These are phyloP conservation scores for Gymnocheta viridis DNA, from an alignment of 2,888 invertebrate genomes.

Conservation along the genomic window DNA sequence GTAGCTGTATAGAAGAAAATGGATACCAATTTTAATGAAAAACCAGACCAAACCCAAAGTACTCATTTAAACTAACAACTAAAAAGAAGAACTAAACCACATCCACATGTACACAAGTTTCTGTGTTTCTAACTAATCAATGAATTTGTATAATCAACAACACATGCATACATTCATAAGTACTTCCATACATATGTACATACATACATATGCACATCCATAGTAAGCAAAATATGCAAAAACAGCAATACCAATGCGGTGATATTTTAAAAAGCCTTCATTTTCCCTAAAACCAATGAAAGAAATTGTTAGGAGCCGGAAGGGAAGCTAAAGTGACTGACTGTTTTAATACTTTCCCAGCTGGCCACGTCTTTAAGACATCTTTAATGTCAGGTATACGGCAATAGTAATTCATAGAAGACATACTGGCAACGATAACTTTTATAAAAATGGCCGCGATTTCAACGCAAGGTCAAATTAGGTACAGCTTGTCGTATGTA, in stretches of 20 bases:
- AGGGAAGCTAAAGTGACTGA: background rate
- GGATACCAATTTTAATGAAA: background rate
- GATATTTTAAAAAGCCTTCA: background rate
- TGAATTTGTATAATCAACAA: constrained; percentile 16
- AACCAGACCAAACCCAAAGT: background rate
- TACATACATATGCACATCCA: background rate
- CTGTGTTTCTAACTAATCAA: constrained; percentile 29
- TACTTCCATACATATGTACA: background rate
- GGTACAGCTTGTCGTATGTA: too few species aligned
- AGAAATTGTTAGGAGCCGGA: background rate
- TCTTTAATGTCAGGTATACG: too few species aligned
- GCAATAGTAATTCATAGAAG: too few species aligned
- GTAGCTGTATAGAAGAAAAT: background rate
- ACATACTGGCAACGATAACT: too few species aligned
- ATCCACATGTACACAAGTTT: background rate
- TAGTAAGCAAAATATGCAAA: background rate
- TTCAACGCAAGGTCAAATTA: too few species aligned
- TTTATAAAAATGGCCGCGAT: too few species aligned
- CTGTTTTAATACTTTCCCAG: background rate
- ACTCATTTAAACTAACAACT: background rate
- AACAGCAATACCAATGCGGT: background rate
- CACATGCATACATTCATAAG: background rate
- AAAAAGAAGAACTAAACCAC: background rate
- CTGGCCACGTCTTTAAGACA: too few species aligned
- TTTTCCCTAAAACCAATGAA: background rate